Evolutionary conservation across 1,140 invertebrate species (phyloP), one percentile per base, ranked within the genome.

Genomic region (Belonocnema kinseyi): DNA sequence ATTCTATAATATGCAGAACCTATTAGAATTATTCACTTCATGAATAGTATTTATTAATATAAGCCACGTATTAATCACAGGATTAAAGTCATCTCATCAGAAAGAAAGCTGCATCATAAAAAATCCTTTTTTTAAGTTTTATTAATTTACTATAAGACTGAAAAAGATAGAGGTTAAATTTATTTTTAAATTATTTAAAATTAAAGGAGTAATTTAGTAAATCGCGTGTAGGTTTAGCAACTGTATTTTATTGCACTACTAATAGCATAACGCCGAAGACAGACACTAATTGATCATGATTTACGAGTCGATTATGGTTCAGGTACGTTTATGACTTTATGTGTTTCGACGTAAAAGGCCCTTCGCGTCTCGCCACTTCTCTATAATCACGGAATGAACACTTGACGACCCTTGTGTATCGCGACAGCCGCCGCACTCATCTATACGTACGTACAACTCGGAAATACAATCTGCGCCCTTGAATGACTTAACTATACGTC

Each of bases 301-400:
- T 40, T 66, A 66, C 33, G 61, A 66, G 33, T 66, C 33, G 40
- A 66, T 66, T 66, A 66, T 66, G 61, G 61, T 66, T 66, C 53
- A 66, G 13, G 61, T 33, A n/a, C 26, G 26, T 66, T 40, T 66
- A 66, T 66, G 61, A 40, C 61, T 66, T 40, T 46, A 66, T 66
- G 61, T 46, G 61, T 40, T 66, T 66, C n/a, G 26, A 40, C 33
- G 61, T 66, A 40, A 66, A 40, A 33, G 40, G 26, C 26, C 26
- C 61, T 33, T 66, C 46, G 46, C 33, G 58, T 61, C 33, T 61
- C 21, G 21, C 8, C 21, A 26, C 58, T 33, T 40, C 21, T 66
- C 12, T 33, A 16, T 40, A 66, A 40, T 66, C 61, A 40, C 61
- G 46, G 61, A 66, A 66, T 66, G 33, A 66, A 66, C 61, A 66